Percentiles rank a stretch among this genome's conserved stretches.
Evolutionary conservation across 2,888 invertebrate genomes (phyloP).

Genomic region (Sylvicola cinctus): DNA sequence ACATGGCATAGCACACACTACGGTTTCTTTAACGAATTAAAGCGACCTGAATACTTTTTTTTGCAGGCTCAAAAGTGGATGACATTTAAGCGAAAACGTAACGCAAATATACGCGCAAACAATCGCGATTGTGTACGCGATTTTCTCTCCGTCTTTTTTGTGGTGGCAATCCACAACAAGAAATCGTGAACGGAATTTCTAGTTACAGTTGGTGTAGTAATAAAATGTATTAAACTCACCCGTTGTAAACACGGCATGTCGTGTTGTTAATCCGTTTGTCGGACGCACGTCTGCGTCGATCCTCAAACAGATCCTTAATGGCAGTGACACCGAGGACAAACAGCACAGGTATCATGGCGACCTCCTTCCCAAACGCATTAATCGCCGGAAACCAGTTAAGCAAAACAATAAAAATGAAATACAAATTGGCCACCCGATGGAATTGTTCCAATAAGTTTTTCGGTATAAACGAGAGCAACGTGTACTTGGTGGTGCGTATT

Average conservation of each 20-base stretch:
- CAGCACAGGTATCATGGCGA: conserved; percentile 85
- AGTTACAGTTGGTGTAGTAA: no score
- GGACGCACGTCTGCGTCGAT: conserved; percentile 67
- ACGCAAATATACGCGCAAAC: no score
- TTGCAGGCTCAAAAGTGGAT: no score
- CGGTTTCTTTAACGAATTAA: no score
- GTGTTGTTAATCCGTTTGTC: conserved; percentile 89
- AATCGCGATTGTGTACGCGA: no score
- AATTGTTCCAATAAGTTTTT: conserved; percentile 95
- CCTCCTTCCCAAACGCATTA: conserved; percentile 87
- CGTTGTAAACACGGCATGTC: conserved; percentile 76
- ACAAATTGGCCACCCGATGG: conserved; percentile 91
- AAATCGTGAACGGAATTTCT: no score
- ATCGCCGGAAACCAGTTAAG: conserved; percentile 91
- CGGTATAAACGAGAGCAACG: conserved; percentile 79
- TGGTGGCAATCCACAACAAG: no score
- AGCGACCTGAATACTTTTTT: no score
- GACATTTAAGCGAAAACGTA: no score
- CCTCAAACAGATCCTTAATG: conserved; percentile 87
- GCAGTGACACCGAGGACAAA: conserved; percentile 90
- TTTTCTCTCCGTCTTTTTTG: no score
- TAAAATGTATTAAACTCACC: no score
- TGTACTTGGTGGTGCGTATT: conserved; percentile 89
- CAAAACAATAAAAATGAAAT: conserved; percentile 90
- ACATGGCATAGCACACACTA: no score